These are phyloP conservation scores for Saguinus imperator DNA, from an alignment of 2,113 vertebrate genomes.

Conservation along the genomic window DNA sequence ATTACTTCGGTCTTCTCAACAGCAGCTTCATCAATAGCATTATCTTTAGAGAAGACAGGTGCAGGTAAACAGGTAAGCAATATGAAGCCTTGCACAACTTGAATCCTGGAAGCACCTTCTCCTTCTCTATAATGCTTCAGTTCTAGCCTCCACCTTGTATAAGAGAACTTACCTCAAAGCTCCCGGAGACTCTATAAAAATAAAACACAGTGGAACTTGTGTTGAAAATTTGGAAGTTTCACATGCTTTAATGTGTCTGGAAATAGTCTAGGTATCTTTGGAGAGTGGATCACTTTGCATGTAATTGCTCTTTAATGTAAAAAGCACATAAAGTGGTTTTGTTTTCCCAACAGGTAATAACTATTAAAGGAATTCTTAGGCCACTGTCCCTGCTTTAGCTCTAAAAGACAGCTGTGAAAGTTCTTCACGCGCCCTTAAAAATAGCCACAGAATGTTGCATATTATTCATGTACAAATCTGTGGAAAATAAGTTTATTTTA, in stretches of 20 bases:
- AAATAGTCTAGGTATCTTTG: neutral
- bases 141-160: neutral
- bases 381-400: neutral
- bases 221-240: neutral
- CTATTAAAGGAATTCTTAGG: neutral
- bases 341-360: neutral
- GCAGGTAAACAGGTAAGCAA: neutral
- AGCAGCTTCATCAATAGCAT: neutral
- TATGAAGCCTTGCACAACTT: neutral
- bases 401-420: neutral
- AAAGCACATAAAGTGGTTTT: neutral
- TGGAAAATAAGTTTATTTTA: constrained; percentile 23
- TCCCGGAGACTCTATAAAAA: neutral
- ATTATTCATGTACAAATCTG: neutral
- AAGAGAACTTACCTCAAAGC: neutral
- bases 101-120: neutral
- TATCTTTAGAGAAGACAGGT: neutral
- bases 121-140: neutral
- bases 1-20: neutral
- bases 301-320: neutral
- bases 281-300: neutral
- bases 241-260: neutral
- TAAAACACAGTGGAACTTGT: neutral
- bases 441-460: neutral
- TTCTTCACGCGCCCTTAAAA: neutral